Evolutionary conservation across 2,113 vertebrate species (phyloP), one percentile per base, ranked within the genome.

Genomic region (Brachyistius frenatus): DNA sequence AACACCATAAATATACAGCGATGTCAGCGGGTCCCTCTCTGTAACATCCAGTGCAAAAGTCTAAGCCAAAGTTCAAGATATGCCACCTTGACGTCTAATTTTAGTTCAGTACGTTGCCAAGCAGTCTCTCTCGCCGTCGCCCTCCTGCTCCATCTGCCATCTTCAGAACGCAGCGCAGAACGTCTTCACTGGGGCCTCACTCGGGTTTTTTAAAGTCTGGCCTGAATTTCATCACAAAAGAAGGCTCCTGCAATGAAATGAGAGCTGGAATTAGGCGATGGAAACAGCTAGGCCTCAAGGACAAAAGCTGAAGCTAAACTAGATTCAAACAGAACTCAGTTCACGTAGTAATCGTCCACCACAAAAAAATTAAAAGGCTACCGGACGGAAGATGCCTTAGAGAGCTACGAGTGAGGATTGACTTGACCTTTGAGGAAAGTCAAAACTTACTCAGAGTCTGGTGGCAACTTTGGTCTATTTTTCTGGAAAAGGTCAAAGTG

Each of bases 1-100:
- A 90, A 89, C 50, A 66, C 58, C 37, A 85, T 74, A 82, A 84
- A 87, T 78, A 87, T 44, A 72, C 62, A 53, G 35, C 66, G 70
- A 52, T 75, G 66, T 77, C 75, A 81, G 14, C 30, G 55, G 79
- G 70, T 85, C 47, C 47, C 30, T 77, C 81, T 76, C 61, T 74
- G 73, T 88, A 83, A 91, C 83, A 86, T 86, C 46, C 73, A 76
- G 83, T 77, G 62, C 76, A 86, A 85, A 89, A 80, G 85, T 84
- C 85, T 82, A 91, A 86, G 86, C 88, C 83, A 91, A 91, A 90
- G 87, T 85, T 91, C 60, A 86, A 77, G 68, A 86, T 64, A 60
- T 83, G 86, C 63, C 85, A 68, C 53, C 41, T 30, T 69, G 64
- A 73, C 31, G 55, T 53, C 87, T 86, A 91, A 79, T 33, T 90